Evolutionary conservation across 2,888 invertebrate genomes (phyloP).

Genomic region (Saturnia japonica): DNA sequence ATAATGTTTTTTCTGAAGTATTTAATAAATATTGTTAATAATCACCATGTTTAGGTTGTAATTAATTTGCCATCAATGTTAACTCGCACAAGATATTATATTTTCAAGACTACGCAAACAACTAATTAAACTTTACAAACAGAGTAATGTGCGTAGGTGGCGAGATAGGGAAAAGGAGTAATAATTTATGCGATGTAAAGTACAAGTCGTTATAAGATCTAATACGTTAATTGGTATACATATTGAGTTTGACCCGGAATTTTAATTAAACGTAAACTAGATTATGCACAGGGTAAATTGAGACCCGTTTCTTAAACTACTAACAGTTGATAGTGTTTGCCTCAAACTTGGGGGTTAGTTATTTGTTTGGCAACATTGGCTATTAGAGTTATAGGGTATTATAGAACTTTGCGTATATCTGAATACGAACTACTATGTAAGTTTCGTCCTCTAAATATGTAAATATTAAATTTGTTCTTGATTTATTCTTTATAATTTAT

Average conservation of each 20-base stretch:
- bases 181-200: constrained; percentile 49
- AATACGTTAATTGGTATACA: constrained; percentile 51
- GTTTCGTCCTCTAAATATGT: constrained; percentile 13
- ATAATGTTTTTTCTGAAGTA: too few relatives aligned
- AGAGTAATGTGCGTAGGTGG: constrained; percentile 8
- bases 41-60: background rate
- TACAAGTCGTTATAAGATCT: constrained; percentile 45
- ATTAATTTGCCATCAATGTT: background rate
- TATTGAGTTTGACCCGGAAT: constrained; percentile 69
- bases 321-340: constrained; percentile 73
- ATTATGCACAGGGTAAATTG: constrained; percentile 68
- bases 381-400: constrained; percentile 63
- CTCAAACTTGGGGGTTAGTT: constrained; percentile 68
- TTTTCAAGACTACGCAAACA: background rate
- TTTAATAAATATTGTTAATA: background rate
- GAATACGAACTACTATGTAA: constrained; percentile 20
- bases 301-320: constrained; percentile 73
- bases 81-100: background rate
- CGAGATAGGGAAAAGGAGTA: constrained; percentile 23
- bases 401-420: constrained; percentile 47
- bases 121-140: constrained; percentile 9
- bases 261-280: constrained; percentile 76
- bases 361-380: constrained; percentile 64
- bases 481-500: background rate
- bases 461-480: background rate